Base-by-base conservation (phyloP, 2,113 vertebrate genomes). In the Lycocorax pyrrhopterus region DNA sequence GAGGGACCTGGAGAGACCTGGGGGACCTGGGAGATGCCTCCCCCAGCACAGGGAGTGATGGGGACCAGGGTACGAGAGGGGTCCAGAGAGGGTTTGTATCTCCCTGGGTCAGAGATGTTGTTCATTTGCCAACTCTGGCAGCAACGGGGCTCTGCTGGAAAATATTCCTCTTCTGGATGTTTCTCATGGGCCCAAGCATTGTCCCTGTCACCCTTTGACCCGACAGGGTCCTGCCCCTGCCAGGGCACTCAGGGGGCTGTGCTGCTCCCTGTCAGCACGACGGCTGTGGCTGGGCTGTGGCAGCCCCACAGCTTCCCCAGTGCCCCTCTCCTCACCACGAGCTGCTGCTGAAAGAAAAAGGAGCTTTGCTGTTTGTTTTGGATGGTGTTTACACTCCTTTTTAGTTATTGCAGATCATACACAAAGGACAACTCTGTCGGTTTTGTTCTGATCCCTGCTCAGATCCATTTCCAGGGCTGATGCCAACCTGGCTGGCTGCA, bases 221-320 rank as follows among this genome's bases (percentile, higher is more conserved):
- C 0, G 0, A 9, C 53, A 44, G 1, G 1, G 39, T 27, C 63
- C 69, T 88, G 44, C 1, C 10, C 26, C 14, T 39, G 41, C 26
- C 79, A 58, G 16, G 18, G 44, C 44, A 51, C 59, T 63, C 58
- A 2, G 2, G n/a, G 30, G 37, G 7, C 35, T 64, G 6, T 13
- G n/a, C 44, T 73, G n/a, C 7, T 60, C 41, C 55, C n/a, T 19
- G 23, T 15, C 56, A 35, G 16, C 17, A 12, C 0, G 1, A 4
- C 0, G 2, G 33, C 21, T 55, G 20, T 2, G 7, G 8, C 37
- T 52, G 66, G 12, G 21, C 60, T 51, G 71, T 3, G 3, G 51
- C 56, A 69, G 22, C n/a, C 0, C 2, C 46, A 29, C 0, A 1
- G 30, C 49, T 83, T 47, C 9, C 3, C 47, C 63, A 2, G 2